Evolutionary conservation across 2,113 vertebrate genomes (phyloP).

Genomic region (Leuciscus idus): DNA sequence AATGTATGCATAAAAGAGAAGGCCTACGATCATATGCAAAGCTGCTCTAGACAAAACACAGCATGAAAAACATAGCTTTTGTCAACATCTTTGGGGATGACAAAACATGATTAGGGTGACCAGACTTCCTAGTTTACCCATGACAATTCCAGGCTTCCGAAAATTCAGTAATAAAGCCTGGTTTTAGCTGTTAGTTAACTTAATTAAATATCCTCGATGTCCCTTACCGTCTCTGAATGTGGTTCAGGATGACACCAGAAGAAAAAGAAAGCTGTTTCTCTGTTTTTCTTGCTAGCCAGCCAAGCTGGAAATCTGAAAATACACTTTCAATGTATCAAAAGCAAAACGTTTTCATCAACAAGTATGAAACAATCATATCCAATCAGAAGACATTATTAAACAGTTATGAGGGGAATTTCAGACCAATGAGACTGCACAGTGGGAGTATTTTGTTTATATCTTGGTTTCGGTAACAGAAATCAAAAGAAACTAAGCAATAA

Average conservation of each 20-base stretch:
- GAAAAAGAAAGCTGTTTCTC: neutral
- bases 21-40: neutral
- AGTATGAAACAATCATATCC: neutral
- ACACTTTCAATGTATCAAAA: neutral
- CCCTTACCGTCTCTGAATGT: neutral
- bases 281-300: neutral
- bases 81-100: neutral
- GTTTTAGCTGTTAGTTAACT: neutral
- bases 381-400: neutral
- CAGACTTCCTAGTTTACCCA: neutral
- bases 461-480: neutral
- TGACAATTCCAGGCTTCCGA: neutral
- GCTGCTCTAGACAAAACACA: neutral
- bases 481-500: neutral
- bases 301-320: neutral
- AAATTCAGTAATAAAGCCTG: neutral
- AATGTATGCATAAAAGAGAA: constrained; percentile 35
- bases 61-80: neutral
- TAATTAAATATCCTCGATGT: neutral
- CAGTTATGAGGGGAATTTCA: neutral
- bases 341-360: neutral
- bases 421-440: neutral
- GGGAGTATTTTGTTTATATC: neutral
- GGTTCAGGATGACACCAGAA: neutral
- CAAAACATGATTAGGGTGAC: neutral